Conservation (phyloP, 2,797 vertebrate species). For the Squalus acanthias region DNA sequence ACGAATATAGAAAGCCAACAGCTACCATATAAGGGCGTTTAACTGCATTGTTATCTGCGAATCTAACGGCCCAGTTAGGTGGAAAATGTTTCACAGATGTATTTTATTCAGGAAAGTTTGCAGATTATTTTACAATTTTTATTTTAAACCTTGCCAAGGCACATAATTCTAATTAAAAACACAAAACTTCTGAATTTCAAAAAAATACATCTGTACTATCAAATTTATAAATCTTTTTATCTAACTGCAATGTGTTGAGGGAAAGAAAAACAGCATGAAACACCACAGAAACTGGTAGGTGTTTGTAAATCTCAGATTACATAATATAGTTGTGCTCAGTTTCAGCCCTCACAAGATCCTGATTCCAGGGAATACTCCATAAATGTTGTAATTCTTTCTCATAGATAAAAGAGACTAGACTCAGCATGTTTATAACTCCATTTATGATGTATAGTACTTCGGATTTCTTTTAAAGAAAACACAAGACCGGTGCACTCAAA, state of each 20-base stretch:
- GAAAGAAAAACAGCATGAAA: background rate
- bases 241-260: background rate
- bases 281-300: background rate
- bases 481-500: background rate
- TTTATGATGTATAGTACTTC: background rate
- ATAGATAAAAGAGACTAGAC: background rate
- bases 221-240: constrained; percentile 12
- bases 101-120: constrained; percentile 4
- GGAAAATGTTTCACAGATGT: constrained; percentile 37
- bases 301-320: constrained; percentile 31
- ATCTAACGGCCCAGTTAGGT: constrained; percentile 12
- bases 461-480: background rate
- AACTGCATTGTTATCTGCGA: constrained; percentile 3
- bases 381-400: background rate
- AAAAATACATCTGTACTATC: background rate
- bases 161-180: constrained; percentile 36
- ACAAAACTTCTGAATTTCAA: constrained; percentile 16
- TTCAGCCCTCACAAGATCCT: too few relatives aligned
- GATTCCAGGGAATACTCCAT: background rate
- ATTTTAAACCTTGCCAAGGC: constrained; percentile 36
- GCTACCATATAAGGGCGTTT: constrained; percentile 8
- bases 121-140: constrained; percentile 31
- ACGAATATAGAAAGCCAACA: background rate
- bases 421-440: too few relatives aligned
- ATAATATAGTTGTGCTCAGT: background rate